These are phyloP conservation scores for Megalurothrips usitatus DNA, from an alignment of 2,888 invertebrate genomes.

Conservation along the genomic window DNA sequence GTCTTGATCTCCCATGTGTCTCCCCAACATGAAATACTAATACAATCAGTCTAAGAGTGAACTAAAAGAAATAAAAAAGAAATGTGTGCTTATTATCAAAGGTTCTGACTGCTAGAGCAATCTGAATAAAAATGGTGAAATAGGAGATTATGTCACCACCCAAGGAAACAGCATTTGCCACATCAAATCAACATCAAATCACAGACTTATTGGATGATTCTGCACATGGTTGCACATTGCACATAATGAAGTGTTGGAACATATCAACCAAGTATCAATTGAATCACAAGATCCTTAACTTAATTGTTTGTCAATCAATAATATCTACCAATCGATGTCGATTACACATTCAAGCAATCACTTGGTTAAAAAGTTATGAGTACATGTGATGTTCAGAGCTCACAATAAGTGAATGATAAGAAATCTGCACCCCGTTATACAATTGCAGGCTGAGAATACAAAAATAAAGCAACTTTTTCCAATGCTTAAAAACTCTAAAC, in stretches of 20 bases:
- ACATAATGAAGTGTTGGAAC: not conserved
- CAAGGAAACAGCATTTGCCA: not conserved
- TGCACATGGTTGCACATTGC: not conserved
- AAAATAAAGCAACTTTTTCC: not conserved
- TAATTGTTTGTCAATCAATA: not conserved
- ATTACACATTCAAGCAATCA: not conserved
- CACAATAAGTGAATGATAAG: not conserved
- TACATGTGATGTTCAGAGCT: not conserved
- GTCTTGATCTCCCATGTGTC: no score
- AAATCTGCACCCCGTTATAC: not conserved
- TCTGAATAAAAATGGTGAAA: no score
- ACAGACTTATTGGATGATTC: not conserved
- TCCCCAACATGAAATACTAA: no score
- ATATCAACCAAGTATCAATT: not conserved
- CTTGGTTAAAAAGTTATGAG: not conserved
- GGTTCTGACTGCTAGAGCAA: no score
- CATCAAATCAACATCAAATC: slow-evolving; percentile 5
- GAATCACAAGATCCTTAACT: not conserved
- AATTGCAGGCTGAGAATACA: not conserved
- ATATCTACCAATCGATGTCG: not conserved
- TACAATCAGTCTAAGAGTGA: no score
- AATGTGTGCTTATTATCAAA: no score
- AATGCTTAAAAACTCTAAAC: not conserved
- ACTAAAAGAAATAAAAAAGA: no score
- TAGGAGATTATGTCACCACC: not conserved